Conservation (phyloP, 2,888 invertebrate genomes). For the Chrysopilus asiliformis region DNA sequence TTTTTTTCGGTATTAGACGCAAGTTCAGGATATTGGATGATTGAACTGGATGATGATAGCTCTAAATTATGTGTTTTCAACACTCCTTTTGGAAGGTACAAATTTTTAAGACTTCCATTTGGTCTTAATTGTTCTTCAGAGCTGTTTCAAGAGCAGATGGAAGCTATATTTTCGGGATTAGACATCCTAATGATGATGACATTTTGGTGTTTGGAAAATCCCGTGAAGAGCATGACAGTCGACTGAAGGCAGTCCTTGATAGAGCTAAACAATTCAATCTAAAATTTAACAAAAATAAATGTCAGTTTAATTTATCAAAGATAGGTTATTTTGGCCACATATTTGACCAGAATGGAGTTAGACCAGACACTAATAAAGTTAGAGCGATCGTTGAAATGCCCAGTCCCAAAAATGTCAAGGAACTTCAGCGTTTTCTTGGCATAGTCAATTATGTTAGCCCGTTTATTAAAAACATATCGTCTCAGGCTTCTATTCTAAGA, state of each 20-base stretch:
- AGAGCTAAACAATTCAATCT: slow-evolving; percentile 6
- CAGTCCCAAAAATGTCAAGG: slow-evolving; percentile 7
- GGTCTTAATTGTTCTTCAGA: neutral
- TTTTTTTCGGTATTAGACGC: slow-evolving; percentile 18
- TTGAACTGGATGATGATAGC: slow-evolving; percentile 16
- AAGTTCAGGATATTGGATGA: slow-evolving; percentile 15
- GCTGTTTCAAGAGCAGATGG: neutral
- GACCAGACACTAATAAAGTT: slow-evolving; percentile 7
- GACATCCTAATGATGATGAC: slow-evolving; percentile 8
- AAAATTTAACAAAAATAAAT: slow-evolving; percentile 13
- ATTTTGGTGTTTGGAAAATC: slow-evolving; percentile 4
- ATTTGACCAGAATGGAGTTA: slow-evolving; percentile 7
- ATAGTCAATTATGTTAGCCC: slow-evolving; percentile 9
- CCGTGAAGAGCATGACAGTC: slow-evolving; percentile 5
- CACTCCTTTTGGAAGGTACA: slow-evolving; percentile 8
- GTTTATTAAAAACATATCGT: neutral
- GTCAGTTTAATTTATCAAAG: slow-evolving; percentile 8
- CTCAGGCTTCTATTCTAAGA: slow-evolving; percentile 5
- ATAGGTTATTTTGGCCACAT: slow-evolving; percentile 13
- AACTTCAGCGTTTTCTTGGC: slow-evolving; percentile 11
- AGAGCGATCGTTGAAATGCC: slow-evolving; percentile 10
- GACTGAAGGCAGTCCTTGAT: slow-evolving; percentile 4
- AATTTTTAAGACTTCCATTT: slow-evolving; percentile 6
- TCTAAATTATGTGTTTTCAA: slow-evolving; percentile 11
- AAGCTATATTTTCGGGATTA: neutral